Percentiles rank a stretch among this genome's conserved stretches.
Evolutionary conservation across 2,113 vertebrate genomes (phyloP).

Genomic region (Ictalurus furcatus): DNA sequence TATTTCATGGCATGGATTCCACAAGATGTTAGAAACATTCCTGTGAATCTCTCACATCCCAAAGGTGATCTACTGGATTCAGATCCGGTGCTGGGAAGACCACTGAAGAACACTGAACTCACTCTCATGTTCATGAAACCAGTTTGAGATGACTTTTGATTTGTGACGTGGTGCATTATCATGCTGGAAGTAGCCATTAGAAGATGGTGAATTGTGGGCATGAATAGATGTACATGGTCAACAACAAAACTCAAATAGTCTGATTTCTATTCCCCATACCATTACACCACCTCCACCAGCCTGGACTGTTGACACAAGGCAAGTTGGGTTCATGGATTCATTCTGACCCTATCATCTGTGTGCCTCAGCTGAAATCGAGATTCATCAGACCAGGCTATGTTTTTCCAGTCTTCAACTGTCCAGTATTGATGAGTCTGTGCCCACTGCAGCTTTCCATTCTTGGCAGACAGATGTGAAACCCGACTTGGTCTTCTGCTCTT

Average conservation of each 20-base stretch:
- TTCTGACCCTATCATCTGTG: not conserved
- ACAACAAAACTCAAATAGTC: not conserved
- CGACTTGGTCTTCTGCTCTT: not conserved
- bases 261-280: not conserved
- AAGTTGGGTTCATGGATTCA: not conserved
- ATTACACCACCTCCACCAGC: conserved; percentile 6
- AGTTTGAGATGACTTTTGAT: not conserved
- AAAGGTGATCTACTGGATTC: not conserved
- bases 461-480: not conserved
- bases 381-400: not conserved
- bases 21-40: not conserved
- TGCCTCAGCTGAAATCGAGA: not conserved
- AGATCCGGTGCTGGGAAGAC: not conserved
- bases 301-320: not conserved
- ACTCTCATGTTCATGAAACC: not conserved
- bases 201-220: not conserved
- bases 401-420: not conserved
- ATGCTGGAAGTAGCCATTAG: not conserved
- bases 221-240: not conserved
- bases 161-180: not conserved
- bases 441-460: not conserved
- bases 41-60: not conserved
- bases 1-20: not conserved
- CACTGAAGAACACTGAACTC: not conserved
- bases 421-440: not conserved